Percentiles rank a stretch among this genome's conserved stretches.
Conservation (phyloP, 2,113 vertebrate species). For the rat (Rattus norvegicus) region DNA sequence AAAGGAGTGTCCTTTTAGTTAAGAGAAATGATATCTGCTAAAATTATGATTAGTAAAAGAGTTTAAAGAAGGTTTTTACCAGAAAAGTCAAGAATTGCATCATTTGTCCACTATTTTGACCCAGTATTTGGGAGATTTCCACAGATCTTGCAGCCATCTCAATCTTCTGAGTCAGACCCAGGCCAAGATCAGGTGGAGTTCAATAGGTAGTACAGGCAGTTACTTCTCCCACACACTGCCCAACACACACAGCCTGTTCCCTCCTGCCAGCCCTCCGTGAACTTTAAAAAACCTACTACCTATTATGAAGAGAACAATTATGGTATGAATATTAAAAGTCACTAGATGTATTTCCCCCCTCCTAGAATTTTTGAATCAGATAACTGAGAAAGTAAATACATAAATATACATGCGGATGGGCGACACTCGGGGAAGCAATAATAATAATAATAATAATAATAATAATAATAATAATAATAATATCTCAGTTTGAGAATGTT, state of each 20-base stretch:
- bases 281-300: background rate
- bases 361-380: background rate
- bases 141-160: background rate
- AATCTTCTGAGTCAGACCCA: background rate
- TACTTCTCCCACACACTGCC: background rate
- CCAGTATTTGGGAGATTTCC: background rate
- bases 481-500: background rate
- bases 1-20: slow-evolving; percentile 3
- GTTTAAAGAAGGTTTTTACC: background rate
- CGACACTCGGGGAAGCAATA: background rate
- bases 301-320: background rate
- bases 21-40: background rate
- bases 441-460: background rate
- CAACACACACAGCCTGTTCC: background rate
- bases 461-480: background rate
- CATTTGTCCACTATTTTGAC: background rate
- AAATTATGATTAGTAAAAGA: background rate
- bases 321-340: background rate
- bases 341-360: background rate
- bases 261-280: background rate
- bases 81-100: background rate
- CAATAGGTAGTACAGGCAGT: background rate
- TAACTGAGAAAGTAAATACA: background rate
- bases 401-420: background rate
- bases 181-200: background rate